Evolutionary conservation across 1,140 invertebrate species (phyloP).

Genomic region (Cydia fagiglandana): DNA sequence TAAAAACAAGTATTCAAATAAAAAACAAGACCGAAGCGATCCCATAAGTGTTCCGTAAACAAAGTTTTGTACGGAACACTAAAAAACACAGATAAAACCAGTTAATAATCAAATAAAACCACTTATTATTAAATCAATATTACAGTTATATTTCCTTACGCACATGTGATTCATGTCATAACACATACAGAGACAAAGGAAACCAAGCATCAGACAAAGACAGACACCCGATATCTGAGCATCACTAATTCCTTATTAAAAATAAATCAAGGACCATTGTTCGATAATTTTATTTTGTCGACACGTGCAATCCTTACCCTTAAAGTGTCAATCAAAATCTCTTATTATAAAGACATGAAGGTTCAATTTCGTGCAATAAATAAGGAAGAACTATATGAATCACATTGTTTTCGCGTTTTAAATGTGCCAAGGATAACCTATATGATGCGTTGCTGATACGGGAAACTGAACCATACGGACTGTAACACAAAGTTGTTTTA

Average conservation of each 20-base stretch:
- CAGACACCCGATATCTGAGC: conserved; percentile 14
- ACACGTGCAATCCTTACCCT: conserved; percentile 6
- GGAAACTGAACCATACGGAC: not conserved
- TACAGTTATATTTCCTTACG: not conserved
- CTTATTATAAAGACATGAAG: not conserved
- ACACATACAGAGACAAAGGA: not conserved
- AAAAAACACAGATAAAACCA: too few relatives aligned
- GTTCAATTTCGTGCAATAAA: not conserved
- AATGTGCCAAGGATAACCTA: not conserved
- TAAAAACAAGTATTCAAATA: not conserved
- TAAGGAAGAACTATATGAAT: not conserved
- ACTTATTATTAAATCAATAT: not conserved
- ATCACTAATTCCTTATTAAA: conserved; percentile 29
- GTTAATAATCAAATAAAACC: not conserved
- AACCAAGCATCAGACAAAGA: not conserved
- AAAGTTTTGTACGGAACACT: too few relatives aligned
- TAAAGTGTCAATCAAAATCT: not conserved
- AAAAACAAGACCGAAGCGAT: too few relatives aligned
- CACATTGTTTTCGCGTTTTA: conserved; percentile 23
- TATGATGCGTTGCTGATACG: not conserved
- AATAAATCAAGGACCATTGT: conserved; percentile 17
- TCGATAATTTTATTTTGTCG: conserved; percentile 25
- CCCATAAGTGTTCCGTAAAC: too few relatives aligned
- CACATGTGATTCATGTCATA: not conserved
- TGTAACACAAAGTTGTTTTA: not conserved